phyloP scores from a whole-genome alignment of 2,888 invertebrate species.

The Meganola albula region DNA sequence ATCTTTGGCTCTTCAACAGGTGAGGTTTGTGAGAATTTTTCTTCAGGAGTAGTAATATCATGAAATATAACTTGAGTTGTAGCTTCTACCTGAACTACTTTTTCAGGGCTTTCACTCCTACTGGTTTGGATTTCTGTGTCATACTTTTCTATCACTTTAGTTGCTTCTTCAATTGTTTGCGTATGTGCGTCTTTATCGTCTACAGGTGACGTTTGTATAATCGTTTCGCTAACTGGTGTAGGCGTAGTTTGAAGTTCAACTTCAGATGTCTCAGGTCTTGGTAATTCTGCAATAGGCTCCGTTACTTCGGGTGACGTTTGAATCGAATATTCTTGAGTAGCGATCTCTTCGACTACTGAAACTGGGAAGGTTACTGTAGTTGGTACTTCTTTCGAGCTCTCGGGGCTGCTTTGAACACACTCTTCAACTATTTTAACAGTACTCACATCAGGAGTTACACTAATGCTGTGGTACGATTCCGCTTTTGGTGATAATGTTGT shows the following conservation, averaged over 20 bases:
- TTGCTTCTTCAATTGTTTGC: constrained; percentile 55
- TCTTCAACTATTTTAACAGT: constrained; percentile 83
- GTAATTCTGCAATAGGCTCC: constrained; percentile 44
- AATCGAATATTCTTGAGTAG: constrained; percentile 74
- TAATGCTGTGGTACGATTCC: constrained; percentile 79
- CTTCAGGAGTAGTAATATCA: constrained; percentile 53
- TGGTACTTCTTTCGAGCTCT: constrained; percentile 64
- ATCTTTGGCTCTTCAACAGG: constrained; percentile 41
- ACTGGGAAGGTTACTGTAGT: constrained; percentile 77
- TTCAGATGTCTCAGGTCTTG: constrained; percentile 50
- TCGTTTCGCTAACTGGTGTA: constrained; percentile 62
- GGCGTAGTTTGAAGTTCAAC: constrained; percentile 76
- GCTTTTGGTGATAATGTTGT: constrained; percentile 73
- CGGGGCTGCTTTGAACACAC: constrained; percentile 74
- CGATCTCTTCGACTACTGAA: constrained; percentile 77
- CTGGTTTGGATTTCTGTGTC: constrained; percentile 67
- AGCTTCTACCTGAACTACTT: constrained; percentile 64
- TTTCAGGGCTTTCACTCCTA: constrained; percentile 52
- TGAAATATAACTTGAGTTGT: constrained; percentile 73
- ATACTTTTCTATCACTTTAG: constrained; percentile 52
- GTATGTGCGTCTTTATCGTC: constrained; percentile 60
- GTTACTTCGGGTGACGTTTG: constrained; percentile 79
- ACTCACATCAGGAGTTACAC: constrained; percentile 75
- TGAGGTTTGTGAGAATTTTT: constrained; percentile 72
- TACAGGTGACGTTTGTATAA: constrained; percentile 80